Evolutionary conservation across 2,888 invertebrate genomes (phyloP).

Genomic region (Eupithecia tripunctaria): DNA sequence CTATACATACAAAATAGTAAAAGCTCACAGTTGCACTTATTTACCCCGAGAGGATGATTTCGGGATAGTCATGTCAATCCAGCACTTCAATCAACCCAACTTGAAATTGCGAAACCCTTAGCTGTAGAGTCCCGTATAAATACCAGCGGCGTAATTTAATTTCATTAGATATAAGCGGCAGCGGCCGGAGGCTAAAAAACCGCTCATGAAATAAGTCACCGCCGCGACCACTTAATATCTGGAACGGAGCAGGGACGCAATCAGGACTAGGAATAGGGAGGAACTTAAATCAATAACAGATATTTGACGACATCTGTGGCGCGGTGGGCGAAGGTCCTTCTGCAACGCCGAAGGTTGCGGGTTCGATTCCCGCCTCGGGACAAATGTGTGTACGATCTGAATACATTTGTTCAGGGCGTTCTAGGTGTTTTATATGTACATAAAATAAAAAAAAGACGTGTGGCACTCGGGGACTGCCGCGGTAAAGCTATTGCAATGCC

Average conservation of each 20-base stretch:
- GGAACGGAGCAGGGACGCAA: constrained; percentile 48
- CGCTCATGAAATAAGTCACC: constrained; percentile 40
- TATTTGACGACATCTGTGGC: too few species aligned
- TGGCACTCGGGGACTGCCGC: too few species aligned
- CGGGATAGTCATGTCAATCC: neutral
- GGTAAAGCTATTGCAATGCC: too few species aligned
- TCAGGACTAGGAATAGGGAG: neutral
- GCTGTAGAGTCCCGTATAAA: constrained; percentile 18
- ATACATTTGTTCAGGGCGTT: too few species aligned
- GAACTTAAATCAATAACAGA: neutral
- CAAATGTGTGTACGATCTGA: too few species aligned
- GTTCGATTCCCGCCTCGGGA: too few species aligned
- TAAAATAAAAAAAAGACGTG: too few species aligned
- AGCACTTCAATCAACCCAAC: constrained; percentile 16
- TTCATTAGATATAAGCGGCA: constrained; percentile 36
- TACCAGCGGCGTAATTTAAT: constrained; percentile 34
- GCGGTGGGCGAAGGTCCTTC: too few species aligned
- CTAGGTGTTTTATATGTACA: too few species aligned
- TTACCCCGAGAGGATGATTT: neutral
- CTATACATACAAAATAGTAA: neutral
- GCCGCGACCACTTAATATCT: constrained; percentile 49
- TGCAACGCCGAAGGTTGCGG: too few species aligned
- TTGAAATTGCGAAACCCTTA: constrained; percentile 11
- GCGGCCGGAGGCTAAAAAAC: constrained; percentile 37
- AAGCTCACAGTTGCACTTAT: neutral